These are phyloP conservation scores for Apis dorsata DNA, from an alignment of 1,140 invertebrate species.

Conservation along the genomic window DNA sequence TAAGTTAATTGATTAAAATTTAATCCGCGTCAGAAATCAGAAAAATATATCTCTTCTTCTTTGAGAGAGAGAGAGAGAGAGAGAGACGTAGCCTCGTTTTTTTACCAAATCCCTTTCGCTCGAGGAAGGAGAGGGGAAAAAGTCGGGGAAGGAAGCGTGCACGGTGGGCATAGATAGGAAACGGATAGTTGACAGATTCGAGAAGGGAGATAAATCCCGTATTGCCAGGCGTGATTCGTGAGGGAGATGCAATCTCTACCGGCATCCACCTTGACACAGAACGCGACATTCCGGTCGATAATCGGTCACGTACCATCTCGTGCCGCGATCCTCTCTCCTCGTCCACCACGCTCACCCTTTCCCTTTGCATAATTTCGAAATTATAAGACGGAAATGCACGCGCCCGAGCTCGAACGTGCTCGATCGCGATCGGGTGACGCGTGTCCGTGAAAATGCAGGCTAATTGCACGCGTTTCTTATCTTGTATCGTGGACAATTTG, in stretches of 20 bases:
- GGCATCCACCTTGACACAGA: constrained; percentile 43
- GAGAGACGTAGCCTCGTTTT: too few relatives aligned
- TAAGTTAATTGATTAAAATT: too few relatives aligned
- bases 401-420: background rate
- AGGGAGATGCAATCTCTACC: constrained; percentile 20
- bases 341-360: background rate
- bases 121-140: background rate
- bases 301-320: constrained; percentile 53
- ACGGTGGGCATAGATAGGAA: background rate
- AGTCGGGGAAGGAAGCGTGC: background rate
- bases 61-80: too few relatives aligned
- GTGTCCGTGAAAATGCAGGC: constrained; percentile 14
- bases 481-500: background rate
- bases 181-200: constrained; percentile 5
- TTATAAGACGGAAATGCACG: constrained; percentile 39
- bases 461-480: constrained; percentile 9
- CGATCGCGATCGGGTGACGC: constrained; percentile 18
- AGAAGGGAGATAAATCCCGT: constrained; percentile 25
- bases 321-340: constrained; percentile 24
- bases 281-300: constrained; percentile 7
- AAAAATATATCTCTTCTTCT: too few relatives aligned
- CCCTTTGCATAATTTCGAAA: constrained; percentile 14
- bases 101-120: background rate
- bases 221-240: constrained; percentile 28
- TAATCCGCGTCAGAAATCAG: too few relatives aligned